Base-by-base conservation (phyloP, 2,113 vertebrate species). In the Eurystomus gularis region DNA sequence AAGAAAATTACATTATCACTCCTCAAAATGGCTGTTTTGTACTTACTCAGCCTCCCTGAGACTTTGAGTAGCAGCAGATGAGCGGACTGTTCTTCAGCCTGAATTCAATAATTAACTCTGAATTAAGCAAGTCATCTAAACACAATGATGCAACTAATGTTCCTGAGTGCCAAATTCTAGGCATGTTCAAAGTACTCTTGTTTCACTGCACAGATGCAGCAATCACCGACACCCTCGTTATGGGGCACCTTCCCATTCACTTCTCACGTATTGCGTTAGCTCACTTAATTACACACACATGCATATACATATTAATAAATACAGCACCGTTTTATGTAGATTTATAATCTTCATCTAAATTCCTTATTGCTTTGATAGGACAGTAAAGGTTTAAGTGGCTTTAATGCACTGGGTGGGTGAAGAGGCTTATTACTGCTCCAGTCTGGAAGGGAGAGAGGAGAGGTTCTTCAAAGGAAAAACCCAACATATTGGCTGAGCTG, bases 81-180 rank as follows among this genome's bases (percentile, higher is more conserved):
- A 96, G 55, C 76, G 93, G 87, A 72, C 18, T n/a, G 54, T 66
- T 95, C 95, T 96, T 72, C 82, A 97, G 61, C 46, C 57, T 42
- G 37, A 91, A 90, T 94, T 96, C 87, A 94, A 31, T 77, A 93
- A 91, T 95, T 96, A 96, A 89, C 79, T 92, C 69, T 60, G 80
- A 95, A 85, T 95, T 91, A 90, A 89, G 82, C 40, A 94, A 95
- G 77, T 85, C 42, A 92, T 90, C 78, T 94, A 81, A 93, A 66
- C 66, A 95, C 70, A 93, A 85, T 35, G 65, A 90, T 78, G 86
- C 69, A 87, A 82, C 90, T 94, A 94, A 82, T 80, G 55, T 55
- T 96, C 90, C 64, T 62, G 39, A 88, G 76, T 37, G 71, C 76
- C 62, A 86, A 39, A 95, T 85, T 61, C 65, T 65, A 89, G 51